Conservation (phyloP, 2,113 vertebrate genomes). For the Nymphicus hollandicus region DNA sequence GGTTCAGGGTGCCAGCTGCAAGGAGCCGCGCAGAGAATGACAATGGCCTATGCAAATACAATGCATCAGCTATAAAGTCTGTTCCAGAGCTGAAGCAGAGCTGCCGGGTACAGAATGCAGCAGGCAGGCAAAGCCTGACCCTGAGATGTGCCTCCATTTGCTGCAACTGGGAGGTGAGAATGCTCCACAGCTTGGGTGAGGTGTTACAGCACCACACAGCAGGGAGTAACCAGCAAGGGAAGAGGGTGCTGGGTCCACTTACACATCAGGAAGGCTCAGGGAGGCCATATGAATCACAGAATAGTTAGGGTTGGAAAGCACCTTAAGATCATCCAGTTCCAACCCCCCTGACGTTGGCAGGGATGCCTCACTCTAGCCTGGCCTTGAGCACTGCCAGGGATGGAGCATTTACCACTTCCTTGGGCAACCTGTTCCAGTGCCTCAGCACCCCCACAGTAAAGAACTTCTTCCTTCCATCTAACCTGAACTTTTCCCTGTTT, state of each 20-base stretch:
- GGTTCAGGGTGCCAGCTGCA: conserved; percentile 67
- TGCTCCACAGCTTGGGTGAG: not conserved
- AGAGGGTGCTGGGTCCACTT: not conserved
- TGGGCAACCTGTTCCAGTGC: not conserved
- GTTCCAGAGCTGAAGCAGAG: not conserved
- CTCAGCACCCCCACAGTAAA: not conserved
- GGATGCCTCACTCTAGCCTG: not conserved
- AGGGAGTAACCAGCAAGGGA: not conserved
- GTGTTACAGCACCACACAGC: not conserved
- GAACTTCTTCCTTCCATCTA: not conserved
- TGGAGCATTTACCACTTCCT: not conserved
- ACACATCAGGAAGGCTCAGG: not conserved
- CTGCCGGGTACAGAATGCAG: not conserved
- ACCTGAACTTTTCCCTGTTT: not conserved
- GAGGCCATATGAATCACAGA: not conserved
- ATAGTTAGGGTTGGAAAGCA: not conserved
- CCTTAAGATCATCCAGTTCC: not conserved
- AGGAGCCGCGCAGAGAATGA: conserved; percentile 54
- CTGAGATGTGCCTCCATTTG: not conserved
- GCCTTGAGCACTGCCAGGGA: not conserved
- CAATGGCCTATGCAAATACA: conserved; percentile 58
- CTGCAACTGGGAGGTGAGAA: not conserved
- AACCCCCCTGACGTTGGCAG: not conserved
- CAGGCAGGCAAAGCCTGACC: not conserved
- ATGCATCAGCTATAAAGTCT: not conserved